A percentile compares a stretch with the other conserved stretches of the same genome.
phyloP scores from a whole-genome alignment of 2,113 vertebrate species.

The Chascanopsetta lugubris region DNA sequence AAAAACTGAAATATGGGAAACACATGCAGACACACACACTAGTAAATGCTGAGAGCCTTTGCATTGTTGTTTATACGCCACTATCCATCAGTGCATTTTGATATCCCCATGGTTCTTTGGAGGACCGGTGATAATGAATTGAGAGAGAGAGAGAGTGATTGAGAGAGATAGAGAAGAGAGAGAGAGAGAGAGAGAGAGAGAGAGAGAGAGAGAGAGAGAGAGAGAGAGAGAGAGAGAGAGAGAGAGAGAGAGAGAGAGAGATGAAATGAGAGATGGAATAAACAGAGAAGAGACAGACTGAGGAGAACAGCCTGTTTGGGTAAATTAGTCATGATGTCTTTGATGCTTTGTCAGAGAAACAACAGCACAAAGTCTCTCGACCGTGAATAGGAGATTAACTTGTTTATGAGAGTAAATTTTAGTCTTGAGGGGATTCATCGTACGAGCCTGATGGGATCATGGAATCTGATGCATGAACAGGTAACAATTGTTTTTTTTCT shows the following conservation, averaged over 20 bases:
- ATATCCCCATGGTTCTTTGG: constrained; percentile 13
- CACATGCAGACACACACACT: neutral
- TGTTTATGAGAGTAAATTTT: neutral
- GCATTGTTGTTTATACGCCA: constrained; percentile 29
- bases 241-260: neutral
- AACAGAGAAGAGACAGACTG: neutral
- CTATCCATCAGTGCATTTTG: constrained; percentile 29
- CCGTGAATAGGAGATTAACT: neutral
- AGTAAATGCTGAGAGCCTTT: constrained; percentile 17
- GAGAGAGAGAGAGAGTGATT: neutral
- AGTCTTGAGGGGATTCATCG: neutral
- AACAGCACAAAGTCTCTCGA: neutral
- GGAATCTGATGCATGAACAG: neutral
- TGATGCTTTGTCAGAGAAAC: constrained; percentile 3
- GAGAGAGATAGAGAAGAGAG: too few species aligned
- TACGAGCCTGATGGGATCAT: neutral
- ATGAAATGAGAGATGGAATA: neutral
- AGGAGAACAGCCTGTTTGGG: constrained; percentile 26
- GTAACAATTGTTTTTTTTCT: neutral
- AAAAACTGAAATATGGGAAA: constrained; percentile 43
- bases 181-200: neutral
- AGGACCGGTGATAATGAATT: constrained; percentile 24
- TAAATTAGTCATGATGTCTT: constrained; percentile 23
- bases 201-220: neutral
- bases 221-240: too few species aligned